Conservation (phyloP, 1,140 invertebrate genomes). For the Cydia splendana region DNA sequence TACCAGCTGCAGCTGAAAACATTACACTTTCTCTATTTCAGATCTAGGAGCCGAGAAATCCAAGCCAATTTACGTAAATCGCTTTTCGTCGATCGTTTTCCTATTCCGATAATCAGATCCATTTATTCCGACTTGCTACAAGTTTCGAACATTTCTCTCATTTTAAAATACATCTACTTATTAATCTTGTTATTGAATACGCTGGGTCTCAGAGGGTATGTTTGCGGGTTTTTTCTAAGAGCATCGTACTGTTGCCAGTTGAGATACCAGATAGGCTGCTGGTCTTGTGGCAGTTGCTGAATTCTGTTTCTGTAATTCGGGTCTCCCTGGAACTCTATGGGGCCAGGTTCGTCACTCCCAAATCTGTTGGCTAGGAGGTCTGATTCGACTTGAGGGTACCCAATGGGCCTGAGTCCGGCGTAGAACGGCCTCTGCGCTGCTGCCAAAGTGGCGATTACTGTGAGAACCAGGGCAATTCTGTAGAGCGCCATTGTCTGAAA, state of each 20-base stretch:
- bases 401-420: constrained; percentile 61
- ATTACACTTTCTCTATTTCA: constrained; percentile 3
- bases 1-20: background rate
- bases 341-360: constrained; percentile 54
- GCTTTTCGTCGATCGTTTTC: background rate
- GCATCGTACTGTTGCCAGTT: constrained; percentile 79
- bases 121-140: constrained; percentile 1
- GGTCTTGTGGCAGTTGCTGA: constrained; percentile 77
- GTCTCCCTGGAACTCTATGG: constrained; percentile 77
- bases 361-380: constrained; percentile 56
- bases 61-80: constrained; percentile 12
- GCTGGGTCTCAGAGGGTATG: constrained; percentile 53
- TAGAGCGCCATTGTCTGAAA: constrained; percentile 56
- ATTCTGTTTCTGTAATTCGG: constrained; percentile 74
- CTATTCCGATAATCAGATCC: constrained; percentile 12
- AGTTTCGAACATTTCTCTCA: background rate
- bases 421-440: constrained; percentile 67
- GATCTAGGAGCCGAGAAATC: background rate
- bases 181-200: constrained; percentile 41
- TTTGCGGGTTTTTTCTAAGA: constrained; percentile 62
- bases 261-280: constrained; percentile 81
- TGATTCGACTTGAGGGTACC: constrained; percentile 50
- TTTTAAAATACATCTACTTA: constrained; percentile 15
- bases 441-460: constrained; percentile 40
- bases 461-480: constrained; percentile 48